Conservation (phyloP, 1,140 invertebrate genomes). For the Leptoteleia sp. region DNA sequence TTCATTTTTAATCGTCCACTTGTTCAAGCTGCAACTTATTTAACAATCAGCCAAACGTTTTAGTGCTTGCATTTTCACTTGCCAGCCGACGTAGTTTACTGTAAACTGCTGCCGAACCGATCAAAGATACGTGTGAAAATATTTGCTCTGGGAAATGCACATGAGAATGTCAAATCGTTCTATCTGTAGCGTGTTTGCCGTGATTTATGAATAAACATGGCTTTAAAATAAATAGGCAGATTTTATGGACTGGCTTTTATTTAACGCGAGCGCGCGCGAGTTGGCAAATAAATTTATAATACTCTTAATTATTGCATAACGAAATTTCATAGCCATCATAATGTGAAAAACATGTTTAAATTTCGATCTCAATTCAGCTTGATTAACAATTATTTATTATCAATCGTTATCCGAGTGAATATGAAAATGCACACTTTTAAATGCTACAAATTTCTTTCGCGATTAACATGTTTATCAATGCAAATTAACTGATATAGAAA, state of each 20-base stretch:
- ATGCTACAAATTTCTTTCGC: too few relatives aligned
- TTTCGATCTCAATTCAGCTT: too few relatives aligned
- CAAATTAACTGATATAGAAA: too few relatives aligned
- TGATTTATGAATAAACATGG: constrained; percentile 48
- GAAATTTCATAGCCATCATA: too few relatives aligned
- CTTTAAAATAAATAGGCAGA: constrained; percentile 25
- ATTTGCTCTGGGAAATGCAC: constrained; percentile 45
- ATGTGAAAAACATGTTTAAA: too few relatives aligned
- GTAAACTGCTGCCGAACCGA: constrained; percentile 22
- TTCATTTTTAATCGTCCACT: too few relatives aligned
- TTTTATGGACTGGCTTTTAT: not conserved
- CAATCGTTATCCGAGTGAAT: too few relatives aligned
- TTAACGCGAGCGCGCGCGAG: not conserved
- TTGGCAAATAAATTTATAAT: too few relatives aligned
- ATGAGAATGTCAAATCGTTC: constrained; percentile 44
- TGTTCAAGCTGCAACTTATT: constrained; percentile 10
- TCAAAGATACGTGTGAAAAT: constrained; percentile 49
- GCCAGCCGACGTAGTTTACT: constrained; percentile 12
- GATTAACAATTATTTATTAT: too few relatives aligned
- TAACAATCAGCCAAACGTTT: constrained; percentile 17
- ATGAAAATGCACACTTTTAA: too few relatives aligned
- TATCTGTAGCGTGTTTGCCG: constrained; percentile 32
- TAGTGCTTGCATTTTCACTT: constrained; percentile 23
- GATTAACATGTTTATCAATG: too few relatives aligned
- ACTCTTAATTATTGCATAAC: too few relatives aligned